Base-by-base conservation (phyloP, 64 coral and sea anemone genomes). In the Orbicella faveolata region DNA sequence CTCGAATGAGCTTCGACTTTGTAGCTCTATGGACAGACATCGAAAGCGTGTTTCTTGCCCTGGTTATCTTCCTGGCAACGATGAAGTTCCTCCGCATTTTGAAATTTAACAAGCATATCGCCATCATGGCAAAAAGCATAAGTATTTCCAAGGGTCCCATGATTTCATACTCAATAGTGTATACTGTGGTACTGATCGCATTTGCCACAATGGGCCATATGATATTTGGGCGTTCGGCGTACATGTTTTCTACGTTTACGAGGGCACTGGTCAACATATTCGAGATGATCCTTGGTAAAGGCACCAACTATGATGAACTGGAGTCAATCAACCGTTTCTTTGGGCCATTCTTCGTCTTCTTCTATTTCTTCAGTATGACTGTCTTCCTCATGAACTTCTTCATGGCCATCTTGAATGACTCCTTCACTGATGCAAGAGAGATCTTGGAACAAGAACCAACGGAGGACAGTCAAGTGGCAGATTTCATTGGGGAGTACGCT, bases 371-470 rank as follows among this genome's bases (percentile, higher is more conserved):
- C 36, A 18, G 67, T 9, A 96, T 87, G 74, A 78, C 90, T 36
- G 52, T 96, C 25, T 15, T 96, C 78, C 48, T 92, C 9, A 81
- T 96, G 33, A 96, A 96, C 39, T 79, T 96, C 18, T 96, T 92
- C 44, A 54, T 92, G 21, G 74, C 90, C 52, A 92, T 96, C 51
- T 51, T 96, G 16, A 85, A 96, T 68, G 86, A 92, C 21, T 89
- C 90, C 1, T 92, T 85, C 82, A 52, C 52, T 6, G 90, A 96
- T 23, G 80, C 67, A 54, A 75, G 68, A 26, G 51, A 91, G 26
- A 65, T 63, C 36, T 36, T 91, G 13, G 69, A 83, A 23, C 55
- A 37, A 11, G 69, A 91, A 11, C 59, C 79, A 33, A 55, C 76
- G 1, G 76, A 80, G 17, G 89, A 91, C 51, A 69, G 34, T 44